Conservation (phyloP, 2,113 vertebrate species). For the Halichoeres trimaculatus region DNA sequence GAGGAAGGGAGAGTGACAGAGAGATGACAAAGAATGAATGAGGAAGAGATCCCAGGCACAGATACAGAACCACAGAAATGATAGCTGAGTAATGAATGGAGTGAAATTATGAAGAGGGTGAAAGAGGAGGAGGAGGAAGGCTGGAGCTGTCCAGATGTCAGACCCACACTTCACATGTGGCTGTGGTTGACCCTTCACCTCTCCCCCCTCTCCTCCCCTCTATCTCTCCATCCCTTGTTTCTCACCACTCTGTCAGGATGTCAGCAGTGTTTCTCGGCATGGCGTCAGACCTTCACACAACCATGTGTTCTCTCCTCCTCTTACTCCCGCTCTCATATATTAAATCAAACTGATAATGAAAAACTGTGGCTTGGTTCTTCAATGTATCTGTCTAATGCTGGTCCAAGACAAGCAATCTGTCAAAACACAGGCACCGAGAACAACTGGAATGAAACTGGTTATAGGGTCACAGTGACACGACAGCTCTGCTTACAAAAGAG, state of each 20-base stretch:
- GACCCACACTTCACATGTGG: constrained; percentile 74
- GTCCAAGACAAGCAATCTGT: neutral
- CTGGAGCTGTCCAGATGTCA: constrained; percentile 55
- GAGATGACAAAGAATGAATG: neutral
- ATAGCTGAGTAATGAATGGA: neutral
- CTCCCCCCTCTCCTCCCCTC: constrained; percentile 16
- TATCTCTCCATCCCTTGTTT: constrained; percentile 48
- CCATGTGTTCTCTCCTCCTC: constrained; percentile 12
- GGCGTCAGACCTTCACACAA: constrained; percentile 37
- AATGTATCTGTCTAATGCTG: neutral
- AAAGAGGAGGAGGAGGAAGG: constrained; percentile 7
- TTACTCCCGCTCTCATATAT: neutral
- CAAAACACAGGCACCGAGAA: neutral
- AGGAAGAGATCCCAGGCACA: constrained; percentile 19
- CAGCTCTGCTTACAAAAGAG: constrained; percentile 11
- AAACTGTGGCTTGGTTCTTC: neutral
- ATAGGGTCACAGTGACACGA: constrained; percentile 9
- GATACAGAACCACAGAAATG: neutral
- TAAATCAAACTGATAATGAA: neutral
- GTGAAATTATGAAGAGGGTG: constrained; percentile 13
- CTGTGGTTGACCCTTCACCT: constrained; percentile 77
- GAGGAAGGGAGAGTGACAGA: constrained; percentile 5
- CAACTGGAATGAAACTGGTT: neutral
- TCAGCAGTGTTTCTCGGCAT: constrained; percentile 58
- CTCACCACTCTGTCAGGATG: constrained; percentile 64